A percentile compares a stretch with the other conserved stretches of the same genome.
These are phyloP conservation scores for Leptinotarsa lineolata DNA, from an alignment of 1,140 invertebrate species.

Conservation along the genomic window DNA sequence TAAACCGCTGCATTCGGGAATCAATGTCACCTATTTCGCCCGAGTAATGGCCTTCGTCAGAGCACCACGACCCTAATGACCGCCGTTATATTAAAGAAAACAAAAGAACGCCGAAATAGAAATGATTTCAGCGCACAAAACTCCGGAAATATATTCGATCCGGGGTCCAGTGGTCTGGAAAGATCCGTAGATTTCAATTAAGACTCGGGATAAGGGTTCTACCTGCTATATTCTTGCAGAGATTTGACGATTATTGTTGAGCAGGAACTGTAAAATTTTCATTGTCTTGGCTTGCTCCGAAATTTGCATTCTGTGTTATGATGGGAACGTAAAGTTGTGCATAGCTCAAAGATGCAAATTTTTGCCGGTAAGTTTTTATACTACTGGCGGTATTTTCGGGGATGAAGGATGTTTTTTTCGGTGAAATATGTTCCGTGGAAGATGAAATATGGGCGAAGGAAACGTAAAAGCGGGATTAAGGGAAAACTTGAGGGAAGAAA, in stretches of 20 bases:
- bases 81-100: slow-evolving; percentile 1
- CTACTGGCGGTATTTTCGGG: background rate
- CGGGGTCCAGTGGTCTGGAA: slow-evolving; percentile 12
- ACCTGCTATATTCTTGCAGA: slow-evolving; percentile 13
- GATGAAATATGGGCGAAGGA: slow-evolving; percentile 2
- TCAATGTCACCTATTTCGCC: slow-evolving; percentile 7
- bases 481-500: background rate
- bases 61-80: background rate
- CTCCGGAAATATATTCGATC: slow-evolving; percentile 1
- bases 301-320: slow-evolving; percentile 17
- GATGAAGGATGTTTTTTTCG: slow-evolving; percentile 6
- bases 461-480: background rate
- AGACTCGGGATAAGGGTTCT: slow-evolving; percentile 8
- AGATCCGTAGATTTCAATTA: slow-evolving; percentile 12
- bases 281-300: slow-evolving; percentile 1
- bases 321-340: slow-evolving; percentile 17
- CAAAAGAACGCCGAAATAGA: slow-evolving; percentile 15
- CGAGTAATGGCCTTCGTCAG: background rate
- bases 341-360: slow-evolving; percentile 16
- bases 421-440: slow-evolving; percentile 4
- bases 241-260: slow-evolving; percentile 16
- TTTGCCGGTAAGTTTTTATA: slow-evolving; percentile 13
- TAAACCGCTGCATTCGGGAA: background rate
- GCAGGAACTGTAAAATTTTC: slow-evolving; percentile 17
- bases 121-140: slow-evolving; percentile 1